Evolutionary conservation across 2,113 vertebrate genomes (phyloP).

Genomic region (Neodon shergylaensis): DNA sequence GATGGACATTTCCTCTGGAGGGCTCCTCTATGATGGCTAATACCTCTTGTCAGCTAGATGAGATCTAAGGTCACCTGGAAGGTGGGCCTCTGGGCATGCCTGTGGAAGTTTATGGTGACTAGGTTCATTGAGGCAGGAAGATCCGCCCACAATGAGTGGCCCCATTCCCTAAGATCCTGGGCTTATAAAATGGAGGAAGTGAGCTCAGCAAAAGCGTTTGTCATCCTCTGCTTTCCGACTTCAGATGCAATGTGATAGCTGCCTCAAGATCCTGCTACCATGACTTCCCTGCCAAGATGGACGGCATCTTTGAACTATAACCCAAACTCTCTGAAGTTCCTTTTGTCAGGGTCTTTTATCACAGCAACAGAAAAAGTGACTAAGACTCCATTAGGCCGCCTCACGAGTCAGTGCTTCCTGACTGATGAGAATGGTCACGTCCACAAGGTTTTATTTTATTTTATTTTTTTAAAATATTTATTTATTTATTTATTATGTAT

Average conservation of each 20-base stretch:
- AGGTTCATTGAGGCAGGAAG: no score
- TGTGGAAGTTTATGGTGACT: not conserved
- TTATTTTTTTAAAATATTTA: no score
- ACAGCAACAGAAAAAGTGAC: not conserved
- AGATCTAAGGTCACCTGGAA: not conserved
- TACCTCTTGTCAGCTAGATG: not conserved
- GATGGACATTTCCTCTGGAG: not conserved
- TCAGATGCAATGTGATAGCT: not conserved
- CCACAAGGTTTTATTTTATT: constrained; percentile 8
- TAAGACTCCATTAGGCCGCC: not conserved
- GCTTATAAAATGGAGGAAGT: not conserved
- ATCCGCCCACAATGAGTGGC: not conserved
- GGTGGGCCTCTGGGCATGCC: not conserved
- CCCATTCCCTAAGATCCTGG: not conserved
- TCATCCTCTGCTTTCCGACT: not conserved
- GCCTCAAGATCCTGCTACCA: not conserved
- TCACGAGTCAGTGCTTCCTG: not conserved
- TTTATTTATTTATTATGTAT: no score
- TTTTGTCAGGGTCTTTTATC: not conserved
- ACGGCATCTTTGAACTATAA: not conserved
- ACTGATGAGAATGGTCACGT: not conserved
- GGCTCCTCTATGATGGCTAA: no score
- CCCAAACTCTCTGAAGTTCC: not conserved
- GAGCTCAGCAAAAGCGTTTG: not conserved
- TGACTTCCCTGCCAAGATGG: not conserved